These are phyloP conservation scores for Pollenia griseotomentosa DNA, from an alignment of 2,888 invertebrate species.

Conservation along the genomic window DNA sequence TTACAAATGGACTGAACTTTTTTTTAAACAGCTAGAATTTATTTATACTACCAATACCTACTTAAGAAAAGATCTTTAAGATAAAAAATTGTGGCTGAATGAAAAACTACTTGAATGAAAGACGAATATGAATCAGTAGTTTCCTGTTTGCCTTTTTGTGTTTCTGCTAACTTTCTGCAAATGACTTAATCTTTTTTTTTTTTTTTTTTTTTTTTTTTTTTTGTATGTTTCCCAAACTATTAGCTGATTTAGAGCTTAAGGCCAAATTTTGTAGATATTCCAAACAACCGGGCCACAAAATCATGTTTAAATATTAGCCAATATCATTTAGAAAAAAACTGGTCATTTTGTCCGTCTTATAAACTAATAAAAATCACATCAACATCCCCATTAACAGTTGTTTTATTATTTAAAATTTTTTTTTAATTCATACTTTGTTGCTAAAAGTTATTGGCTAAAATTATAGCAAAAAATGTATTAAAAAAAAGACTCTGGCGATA, in stretches of 20 bases:
- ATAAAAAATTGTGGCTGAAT: not conserved
- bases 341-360: constrained; percentile 30
- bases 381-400: constrained; percentile 68
- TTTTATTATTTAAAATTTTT: constrained; percentile 40
- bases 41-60: not conserved
- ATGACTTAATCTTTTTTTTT: constrained; percentile 44
- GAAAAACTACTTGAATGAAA: not conserved
- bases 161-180: not conserved
- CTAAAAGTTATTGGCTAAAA: not conserved
- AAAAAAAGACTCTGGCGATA: not conserved
- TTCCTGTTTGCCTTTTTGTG: not conserved
- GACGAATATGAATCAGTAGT: constrained; percentile 2
- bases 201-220: not conserved
- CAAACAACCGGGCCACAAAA: not conserved
- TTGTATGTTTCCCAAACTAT: constrained; percentile 15
- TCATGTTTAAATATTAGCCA: constrained; percentile 28
- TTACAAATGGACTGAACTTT: too few species aligned
- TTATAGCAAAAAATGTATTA: not conserved
- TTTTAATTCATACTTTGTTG: constrained; percentile 4
- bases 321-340: constrained; percentile 36
- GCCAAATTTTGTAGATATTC: constrained; percentile 22
- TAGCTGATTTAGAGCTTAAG: constrained; percentile 30
- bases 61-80: too few species aligned
- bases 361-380: constrained; percentile 71
- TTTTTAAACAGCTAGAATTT: too few species aligned